Base-by-base conservation (phyloP, 2,113 vertebrate species). In the Indicator maculatus region DNA sequence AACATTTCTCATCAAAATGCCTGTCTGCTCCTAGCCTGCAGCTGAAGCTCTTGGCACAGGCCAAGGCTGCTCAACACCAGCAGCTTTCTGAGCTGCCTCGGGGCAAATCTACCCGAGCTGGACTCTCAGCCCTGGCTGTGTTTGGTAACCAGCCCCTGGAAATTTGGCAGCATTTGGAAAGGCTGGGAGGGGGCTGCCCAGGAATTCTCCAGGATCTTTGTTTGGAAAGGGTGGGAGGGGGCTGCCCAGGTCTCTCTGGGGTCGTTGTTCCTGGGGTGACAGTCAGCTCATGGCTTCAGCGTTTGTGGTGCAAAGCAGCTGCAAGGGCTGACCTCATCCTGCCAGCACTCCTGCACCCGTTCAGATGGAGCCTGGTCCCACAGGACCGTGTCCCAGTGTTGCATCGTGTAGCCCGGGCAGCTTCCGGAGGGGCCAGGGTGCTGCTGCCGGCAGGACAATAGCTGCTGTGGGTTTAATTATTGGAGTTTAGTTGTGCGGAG, bases 281-380 rank as follows among this genome's bases (percentile, higher is more conserved):
- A 3, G 18, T 0, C 6, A 91, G 88, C 8, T 87, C 4, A 4
- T 4, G 63, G 88, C 4, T 65, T 28, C 0, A 0, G 31, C 8
- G 31, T 39, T 36, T 4, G 2, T 4, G 24, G 67, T n/a, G 63
- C 16, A 14, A 15, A 50, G 16, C 0, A 0, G 19, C 11, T 6
- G 71, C 39, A 3, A 0, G 39, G 39, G 83, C 85, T 1, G 21
- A 7, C 11, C 41, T 38, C 41, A 8, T 24, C 64, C 64, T 5
- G 7, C 0, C 1, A 60, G 8, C 5, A 2, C 24, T 12, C 24
- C 33, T 3, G 24, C 23, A 6, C 10, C 2, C 0, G 4, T 60
- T 16, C 1, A 3, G 76, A 16, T 3, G 71, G 31, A n/a, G 66
- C n/a, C 21, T 0, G 0, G 20, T 6, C 11, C 52, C 2, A 1